Percentiles rank a stretch among this genome's conserved stretches.
Conservation (phyloP, 2,888 invertebrate species). For the Oasisia sp. region DNA sequence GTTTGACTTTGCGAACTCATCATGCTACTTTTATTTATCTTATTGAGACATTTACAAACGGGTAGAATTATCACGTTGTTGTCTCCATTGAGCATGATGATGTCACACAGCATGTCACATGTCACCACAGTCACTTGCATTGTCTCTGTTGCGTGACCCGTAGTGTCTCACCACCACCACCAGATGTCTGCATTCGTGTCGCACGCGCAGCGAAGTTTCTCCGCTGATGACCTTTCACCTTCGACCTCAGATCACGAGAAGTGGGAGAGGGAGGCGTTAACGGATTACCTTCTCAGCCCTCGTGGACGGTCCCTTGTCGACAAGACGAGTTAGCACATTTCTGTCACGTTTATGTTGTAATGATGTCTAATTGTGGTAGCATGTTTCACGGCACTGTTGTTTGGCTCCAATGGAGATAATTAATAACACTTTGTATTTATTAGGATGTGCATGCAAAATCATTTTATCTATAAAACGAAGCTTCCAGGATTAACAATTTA, state of each 20-base stretch:
- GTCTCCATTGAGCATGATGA: neutral
- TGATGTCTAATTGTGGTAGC: neutral
- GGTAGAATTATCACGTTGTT: neutral
- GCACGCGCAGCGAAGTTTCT: slow-evolving; percentile 39
- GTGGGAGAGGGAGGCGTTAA: slow-evolving; percentile 25
- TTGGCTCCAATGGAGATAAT: neutral
- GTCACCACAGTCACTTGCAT: slow-evolving; percentile 8
- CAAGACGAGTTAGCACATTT: slow-evolving; percentile 11
- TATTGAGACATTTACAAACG: neutral
- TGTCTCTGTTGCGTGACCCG: neutral
- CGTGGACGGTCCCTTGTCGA: neutral
- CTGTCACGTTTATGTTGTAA: neutral
- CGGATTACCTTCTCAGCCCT: neutral
- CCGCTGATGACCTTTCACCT: slow-evolving; percentile 41
- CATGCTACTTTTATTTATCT: too few relatives aligned
- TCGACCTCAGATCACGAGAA: slow-evolving; percentile 24
- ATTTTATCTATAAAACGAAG: neutral
- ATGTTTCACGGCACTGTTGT: neutral
- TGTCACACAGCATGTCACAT: neutral
- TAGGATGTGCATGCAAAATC: neutral
- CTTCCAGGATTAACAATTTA: neutral
- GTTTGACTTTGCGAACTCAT: too few relatives aligned
- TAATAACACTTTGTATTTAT: neutral
- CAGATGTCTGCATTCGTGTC: slow-evolving; percentile 7
- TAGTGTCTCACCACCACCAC: neutral